These are phyloP conservation scores for Zootermopsis nevadensis DNA, from an alignment of 2,888 invertebrate genomes.

Conservation along the genomic window DNA sequence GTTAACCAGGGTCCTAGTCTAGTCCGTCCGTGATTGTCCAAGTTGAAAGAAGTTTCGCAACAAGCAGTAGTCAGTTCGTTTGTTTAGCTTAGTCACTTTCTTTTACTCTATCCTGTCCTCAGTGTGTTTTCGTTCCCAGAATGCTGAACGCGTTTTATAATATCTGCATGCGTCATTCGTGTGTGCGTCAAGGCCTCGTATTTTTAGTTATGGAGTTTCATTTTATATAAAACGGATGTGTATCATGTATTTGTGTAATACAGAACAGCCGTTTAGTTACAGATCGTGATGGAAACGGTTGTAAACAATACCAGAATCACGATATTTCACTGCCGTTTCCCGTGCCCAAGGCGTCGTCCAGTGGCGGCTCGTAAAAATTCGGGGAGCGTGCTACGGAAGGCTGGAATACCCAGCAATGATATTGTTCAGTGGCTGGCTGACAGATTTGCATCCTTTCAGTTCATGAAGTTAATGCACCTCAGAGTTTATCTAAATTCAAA, in stretches of 20 bases:
- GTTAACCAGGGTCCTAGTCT: too few relatives aligned
- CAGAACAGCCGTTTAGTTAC: background rate
- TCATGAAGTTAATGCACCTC: too few relatives aligned
- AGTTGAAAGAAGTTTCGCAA: too few relatives aligned
- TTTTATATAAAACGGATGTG: background rate
- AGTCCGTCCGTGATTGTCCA: too few relatives aligned
- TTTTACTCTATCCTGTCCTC: background rate
- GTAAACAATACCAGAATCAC: slow-evolving; percentile 2
- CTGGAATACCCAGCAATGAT: too few relatives aligned
- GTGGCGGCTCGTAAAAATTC: background rate
- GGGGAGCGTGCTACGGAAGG: too few relatives aligned
- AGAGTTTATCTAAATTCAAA: too few relatives aligned
- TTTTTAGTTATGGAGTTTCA: background rate
- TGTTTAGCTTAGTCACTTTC: background rate
- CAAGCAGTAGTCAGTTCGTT: background rate
- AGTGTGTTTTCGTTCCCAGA: background rate
- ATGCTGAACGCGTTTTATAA: background rate
- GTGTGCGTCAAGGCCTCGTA: background rate
- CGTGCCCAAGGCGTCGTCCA: background rate
- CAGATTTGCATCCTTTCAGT: too few relatives aligned
- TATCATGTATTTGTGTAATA: background rate
- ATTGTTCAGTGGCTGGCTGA: too few relatives aligned
- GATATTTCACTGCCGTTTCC: background rate
- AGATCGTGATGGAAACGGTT: background rate
- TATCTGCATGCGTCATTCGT: background rate